Conservation (phyloP, 2,797 vertebrate species). For the Thunnus albacares region DNA sequence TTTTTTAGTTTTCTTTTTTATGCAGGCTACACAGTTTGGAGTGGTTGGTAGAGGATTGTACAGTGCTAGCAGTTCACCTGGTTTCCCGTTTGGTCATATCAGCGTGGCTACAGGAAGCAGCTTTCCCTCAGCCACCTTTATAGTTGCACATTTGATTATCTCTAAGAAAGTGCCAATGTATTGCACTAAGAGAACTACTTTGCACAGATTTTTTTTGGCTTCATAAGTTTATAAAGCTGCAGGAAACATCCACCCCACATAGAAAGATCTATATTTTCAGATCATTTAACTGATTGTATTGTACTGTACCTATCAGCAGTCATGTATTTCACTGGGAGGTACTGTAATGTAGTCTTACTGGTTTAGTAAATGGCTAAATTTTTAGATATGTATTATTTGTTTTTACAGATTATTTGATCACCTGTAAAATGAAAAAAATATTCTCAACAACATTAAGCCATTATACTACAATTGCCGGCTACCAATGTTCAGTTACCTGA, state of each 20-base stretch:
- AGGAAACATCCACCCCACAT: conserved; percentile 67
- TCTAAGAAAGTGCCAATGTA: conserved; percentile 67
- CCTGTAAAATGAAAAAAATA: conserved; percentile 36
- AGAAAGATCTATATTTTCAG: conserved; percentile 84
- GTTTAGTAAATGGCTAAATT: conserved; percentile 61
- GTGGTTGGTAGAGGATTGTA: conserved; percentile 59
- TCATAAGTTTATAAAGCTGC: conserved; percentile 72
- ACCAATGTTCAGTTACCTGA: conserved; percentile 50
- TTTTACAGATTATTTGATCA: conserved; percentile 53
- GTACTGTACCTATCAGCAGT: conserved; percentile 71
- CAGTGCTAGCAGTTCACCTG: conserved; percentile 58
- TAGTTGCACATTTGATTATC: conserved; percentile 80
- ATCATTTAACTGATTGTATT: conserved; percentile 79
- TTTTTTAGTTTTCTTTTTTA: conserved; percentile 27
- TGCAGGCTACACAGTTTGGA: conserved; percentile 64
- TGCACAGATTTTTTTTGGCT: conserved; percentile 81
- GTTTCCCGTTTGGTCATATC: conserved; percentile 62
- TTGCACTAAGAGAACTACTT: conserved; percentile 72
- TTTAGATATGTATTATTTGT: conserved; percentile 57
- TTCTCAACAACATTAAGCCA: conserved; percentile 56
- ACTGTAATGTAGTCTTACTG: conserved; percentile 62
- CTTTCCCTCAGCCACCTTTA: conserved; percentile 65
- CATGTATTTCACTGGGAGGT: conserved; percentile 71
- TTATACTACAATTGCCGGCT: conserved; percentile 56
- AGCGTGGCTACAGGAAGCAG: conserved; percentile 66